phyloP scores from a whole-genome alignment of 2,797 vertebrate species.

The Rhadinocentrus ornatus region DNA sequence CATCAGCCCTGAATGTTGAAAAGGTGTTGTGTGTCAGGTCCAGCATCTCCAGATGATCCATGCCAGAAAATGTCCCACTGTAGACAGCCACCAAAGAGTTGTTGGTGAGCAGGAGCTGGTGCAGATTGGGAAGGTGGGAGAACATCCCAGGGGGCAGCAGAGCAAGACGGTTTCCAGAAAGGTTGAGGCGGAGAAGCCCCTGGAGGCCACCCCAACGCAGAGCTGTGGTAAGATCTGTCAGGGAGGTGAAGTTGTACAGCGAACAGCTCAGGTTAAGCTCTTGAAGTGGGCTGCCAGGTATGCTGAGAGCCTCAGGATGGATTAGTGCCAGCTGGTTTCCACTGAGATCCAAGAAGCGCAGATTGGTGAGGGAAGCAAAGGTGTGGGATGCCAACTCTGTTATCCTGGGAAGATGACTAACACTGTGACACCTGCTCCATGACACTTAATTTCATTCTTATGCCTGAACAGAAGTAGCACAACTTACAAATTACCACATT shows the following conservation, averaged over 20 bases:
- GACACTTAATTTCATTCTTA: constrained; percentile 5
- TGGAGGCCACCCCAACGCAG: constrained; percentile 80
- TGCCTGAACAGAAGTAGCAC: background rate
- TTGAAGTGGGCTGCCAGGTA: constrained; percentile 80
- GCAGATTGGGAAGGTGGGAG: constrained; percentile 74
- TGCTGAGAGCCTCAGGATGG: constrained; percentile 82
- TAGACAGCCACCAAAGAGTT: constrained; percentile 80
- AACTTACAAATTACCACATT: constrained; percentile 7
- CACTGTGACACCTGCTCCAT: constrained; percentile 36
- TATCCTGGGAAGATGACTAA: constrained; percentile 73
- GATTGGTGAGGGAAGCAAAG: constrained; percentile 77
- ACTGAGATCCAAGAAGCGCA: constrained; percentile 83
- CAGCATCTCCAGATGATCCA: constrained; percentile 71
- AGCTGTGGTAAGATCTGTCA: constrained; percentile 78
- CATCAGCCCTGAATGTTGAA: constrained; percentile 58
- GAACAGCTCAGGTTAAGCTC: constrained; percentile 84
- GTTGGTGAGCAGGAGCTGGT: constrained; percentile 72
- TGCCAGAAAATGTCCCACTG: constrained; percentile 79
- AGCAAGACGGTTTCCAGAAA: constrained; percentile 79
- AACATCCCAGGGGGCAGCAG: constrained; percentile 81
- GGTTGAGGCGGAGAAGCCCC: constrained; percentile 80
- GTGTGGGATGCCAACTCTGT: constrained; percentile 76
- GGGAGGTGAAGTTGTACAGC: constrained; percentile 77
- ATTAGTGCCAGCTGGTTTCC: constrained; percentile 81
- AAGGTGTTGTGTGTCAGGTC: constrained; percentile 81